These are phyloP conservation scores for Atlantisia rogersi DNA, from an alignment of 2,113 vertebrate species.

Conservation along the genomic window DNA sequence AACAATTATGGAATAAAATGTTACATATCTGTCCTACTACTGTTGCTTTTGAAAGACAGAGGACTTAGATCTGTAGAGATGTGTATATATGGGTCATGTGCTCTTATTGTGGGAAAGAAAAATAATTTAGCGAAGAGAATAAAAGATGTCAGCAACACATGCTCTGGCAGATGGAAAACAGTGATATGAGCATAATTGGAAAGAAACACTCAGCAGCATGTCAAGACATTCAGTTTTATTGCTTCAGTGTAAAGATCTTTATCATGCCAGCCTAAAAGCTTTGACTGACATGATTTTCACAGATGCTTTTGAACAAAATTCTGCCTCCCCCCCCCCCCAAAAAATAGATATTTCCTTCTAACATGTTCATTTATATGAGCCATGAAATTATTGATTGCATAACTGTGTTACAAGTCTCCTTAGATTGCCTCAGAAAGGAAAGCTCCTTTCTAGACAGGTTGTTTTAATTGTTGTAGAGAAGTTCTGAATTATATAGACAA, in stretches of 20 bases:
- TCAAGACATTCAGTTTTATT: neutral
- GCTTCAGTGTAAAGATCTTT: neutral
- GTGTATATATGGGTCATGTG: neutral
- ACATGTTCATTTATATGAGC: neutral
- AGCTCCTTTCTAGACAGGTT: neutral
- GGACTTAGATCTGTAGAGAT: neutral
- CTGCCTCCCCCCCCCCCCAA: neutral
- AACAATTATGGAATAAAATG: neutral
- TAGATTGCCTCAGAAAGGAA: neutral
- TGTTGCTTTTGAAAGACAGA: neutral
- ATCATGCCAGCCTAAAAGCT: neutral
- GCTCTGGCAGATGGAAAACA: neutral
- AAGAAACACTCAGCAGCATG: neutral
- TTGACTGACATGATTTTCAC: neutral
- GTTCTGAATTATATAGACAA: neutral
- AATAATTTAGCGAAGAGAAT: neutral
- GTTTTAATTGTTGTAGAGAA: neutral
- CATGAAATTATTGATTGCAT: neutral
- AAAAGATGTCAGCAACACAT: neutral
- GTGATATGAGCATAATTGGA: neutral
- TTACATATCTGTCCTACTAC: neutral
- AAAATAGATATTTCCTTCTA: neutral
- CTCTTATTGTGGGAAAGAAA: neutral
- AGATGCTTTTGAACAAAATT: neutral
- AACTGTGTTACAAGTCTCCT: neutral